A percentile compares a stretch with the other conserved stretches of the same genome.
Evolutionary conservation across 2,113 vertebrate genomes (phyloP).

Genomic region (Platysteira castanea): DNA sequence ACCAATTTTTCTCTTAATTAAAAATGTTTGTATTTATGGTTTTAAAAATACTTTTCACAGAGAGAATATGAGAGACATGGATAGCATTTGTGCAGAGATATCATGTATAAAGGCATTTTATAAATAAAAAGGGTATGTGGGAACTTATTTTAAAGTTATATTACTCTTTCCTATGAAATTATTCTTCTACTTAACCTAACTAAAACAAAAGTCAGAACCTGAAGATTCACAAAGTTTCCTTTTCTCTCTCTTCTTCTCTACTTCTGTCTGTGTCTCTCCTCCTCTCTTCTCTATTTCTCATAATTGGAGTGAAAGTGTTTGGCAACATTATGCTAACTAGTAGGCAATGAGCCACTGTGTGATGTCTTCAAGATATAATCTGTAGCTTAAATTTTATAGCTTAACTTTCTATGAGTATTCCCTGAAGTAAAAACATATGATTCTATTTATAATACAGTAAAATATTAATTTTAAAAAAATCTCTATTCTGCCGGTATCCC

Average conservation of each 20-base stretch:
- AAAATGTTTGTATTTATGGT: background rate
- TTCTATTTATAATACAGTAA: background rate
- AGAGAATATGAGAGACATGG: background rate
- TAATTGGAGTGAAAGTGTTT: background rate
- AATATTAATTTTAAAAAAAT: background rate
- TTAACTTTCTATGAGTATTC: background rate
- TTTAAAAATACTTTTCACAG: background rate
- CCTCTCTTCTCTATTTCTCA: background rate
- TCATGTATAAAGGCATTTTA: background rate
- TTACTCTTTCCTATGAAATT: background rate
- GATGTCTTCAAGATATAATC: background rate
- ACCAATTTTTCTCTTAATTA: background rate
- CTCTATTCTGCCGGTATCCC: background rate
- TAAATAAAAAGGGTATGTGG: background rate
- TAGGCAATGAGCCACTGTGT: background rate
- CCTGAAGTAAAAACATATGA: background rate
- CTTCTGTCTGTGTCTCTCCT: background rate
- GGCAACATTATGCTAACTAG: background rate
- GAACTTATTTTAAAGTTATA: background rate
- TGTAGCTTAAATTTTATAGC: background rate
- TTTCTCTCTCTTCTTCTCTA: too few relatives aligned
- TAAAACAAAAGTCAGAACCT: background rate
- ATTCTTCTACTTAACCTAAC: background rate
- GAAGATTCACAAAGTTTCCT: background rate
- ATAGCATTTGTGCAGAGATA: background rate